These are phyloP conservation scores for Linepithema humile DNA, from an alignment of 1,140 invertebrate genomes.

Conservation along the genomic window DNA sequence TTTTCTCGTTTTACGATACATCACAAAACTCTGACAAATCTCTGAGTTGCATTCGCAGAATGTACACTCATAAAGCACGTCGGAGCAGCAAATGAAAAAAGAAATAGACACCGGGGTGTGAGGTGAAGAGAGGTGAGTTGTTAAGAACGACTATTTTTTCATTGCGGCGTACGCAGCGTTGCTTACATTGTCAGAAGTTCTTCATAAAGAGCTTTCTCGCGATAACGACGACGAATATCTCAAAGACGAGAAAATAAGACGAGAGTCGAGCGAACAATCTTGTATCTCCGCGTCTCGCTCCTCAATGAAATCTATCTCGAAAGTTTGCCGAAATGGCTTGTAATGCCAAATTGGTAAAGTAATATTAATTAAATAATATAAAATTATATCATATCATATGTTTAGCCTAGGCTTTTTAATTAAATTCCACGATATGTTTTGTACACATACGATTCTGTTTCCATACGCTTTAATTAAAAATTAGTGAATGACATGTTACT, in stretches of 20 bases:
- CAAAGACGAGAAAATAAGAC: conserved; percentile 21
- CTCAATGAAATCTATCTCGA: not conserved
- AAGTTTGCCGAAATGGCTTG: not conserved
- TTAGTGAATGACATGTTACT: not conserved
- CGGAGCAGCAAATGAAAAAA: not conserved
- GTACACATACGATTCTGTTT: not conserved
- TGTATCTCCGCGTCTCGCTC: not conserved
- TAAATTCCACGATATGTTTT: not conserved
- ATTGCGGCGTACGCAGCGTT: conserved; percentile 6
- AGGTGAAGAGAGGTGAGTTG: not conserved
- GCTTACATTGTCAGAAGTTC: conserved; percentile 38
- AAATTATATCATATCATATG: not conserved
- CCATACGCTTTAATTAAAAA: conserved; percentile 34
- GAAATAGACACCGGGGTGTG: not conserved
- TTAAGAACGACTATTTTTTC: conserved; percentile 25
- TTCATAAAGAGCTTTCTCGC: conserved; percentile 47
- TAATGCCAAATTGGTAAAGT: not conserved
- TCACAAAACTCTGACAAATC: conserved; percentile 34
- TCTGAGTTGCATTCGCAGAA: conserved; percentile 3
- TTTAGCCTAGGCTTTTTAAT: not conserved
- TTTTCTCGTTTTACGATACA: not conserved
- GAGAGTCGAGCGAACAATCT: conserved; percentile 9
- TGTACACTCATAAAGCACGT: conserved; percentile 23
- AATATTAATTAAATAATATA: conserved; percentile 11
- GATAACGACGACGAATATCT: conserved; percentile 44